phyloP scores from a whole-genome alignment of 2,888 invertebrate genomes.

The Drosophila mettleri region DNA sequence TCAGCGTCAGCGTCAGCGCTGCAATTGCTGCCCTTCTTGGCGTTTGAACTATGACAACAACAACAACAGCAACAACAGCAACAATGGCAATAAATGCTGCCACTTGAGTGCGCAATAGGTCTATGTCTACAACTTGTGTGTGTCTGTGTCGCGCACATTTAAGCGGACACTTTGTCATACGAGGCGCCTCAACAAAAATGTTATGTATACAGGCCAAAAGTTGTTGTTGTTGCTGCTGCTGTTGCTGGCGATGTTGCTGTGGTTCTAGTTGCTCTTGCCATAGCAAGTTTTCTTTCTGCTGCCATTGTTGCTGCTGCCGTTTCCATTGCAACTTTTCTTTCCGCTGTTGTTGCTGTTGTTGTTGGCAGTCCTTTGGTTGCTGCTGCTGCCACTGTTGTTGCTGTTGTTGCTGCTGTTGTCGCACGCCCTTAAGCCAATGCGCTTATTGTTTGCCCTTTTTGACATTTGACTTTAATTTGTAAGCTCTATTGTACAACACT shows the following conservation, averaged over 20 bases:
- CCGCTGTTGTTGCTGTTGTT: conserved; percentile 6
- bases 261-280: not conserved
- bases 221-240: conserved; percentile 24
- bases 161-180: conserved; percentile 76
- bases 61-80: conserved; percentile 34
- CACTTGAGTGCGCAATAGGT: conserved; percentile 67
- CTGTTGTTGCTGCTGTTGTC: conserved; percentile 30
- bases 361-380: not conserved
- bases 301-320: conserved; percentile 1
- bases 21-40: conserved; percentile 49
- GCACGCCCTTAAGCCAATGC: conserved; percentile 51
- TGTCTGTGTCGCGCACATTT: conserved; percentile 56
- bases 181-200: conserved; percentile 70
- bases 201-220: conserved; percentile 64
- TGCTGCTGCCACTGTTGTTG: conserved; percentile 32
- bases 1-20: conserved; percentile 31
- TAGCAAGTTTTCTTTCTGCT: not conserved
- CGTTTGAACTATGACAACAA: conserved; percentile 56
- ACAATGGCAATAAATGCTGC: conserved; percentile 58
- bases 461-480: conserved; percentile 43
- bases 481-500: conserved; percentile 7
- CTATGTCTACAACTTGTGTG: conserved; percentile 25
- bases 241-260: conserved; percentile 19
- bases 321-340: conserved; percentile 14
- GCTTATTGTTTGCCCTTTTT: conserved; percentile 64